Conservation (phyloP, 2,113 vertebrate species). For the Puntigrus tetrazona region DNA sequence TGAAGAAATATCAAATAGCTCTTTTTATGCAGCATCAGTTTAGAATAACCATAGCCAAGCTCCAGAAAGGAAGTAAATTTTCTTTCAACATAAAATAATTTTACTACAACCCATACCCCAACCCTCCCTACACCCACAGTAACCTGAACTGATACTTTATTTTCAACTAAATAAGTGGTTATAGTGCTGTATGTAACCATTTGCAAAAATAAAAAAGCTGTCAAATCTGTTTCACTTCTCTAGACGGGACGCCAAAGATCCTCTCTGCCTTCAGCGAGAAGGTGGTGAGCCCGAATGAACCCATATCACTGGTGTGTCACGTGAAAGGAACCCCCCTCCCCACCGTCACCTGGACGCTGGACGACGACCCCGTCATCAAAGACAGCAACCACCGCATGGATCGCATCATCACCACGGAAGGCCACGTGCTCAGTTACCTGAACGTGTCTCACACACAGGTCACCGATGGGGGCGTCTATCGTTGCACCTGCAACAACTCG, state of each 20-base stretch:
- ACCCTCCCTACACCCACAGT: too few species aligned
- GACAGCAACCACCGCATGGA: slow-evolving; percentile 91
- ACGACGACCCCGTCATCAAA: slow-evolving; percentile 93
- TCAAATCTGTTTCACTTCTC: background rate
- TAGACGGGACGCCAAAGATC: slow-evolving; percentile 98
- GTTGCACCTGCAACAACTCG: slow-evolving; percentile 97
- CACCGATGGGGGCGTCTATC: slow-evolving; percentile 94
- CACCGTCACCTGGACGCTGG: slow-evolving; percentile 90
- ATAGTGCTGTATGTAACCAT: background rate
- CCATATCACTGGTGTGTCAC: slow-evolving; percentile 92
- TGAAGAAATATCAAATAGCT: too few species aligned
- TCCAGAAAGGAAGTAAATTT: background rate
- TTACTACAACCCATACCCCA: background rate
- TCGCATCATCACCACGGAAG: slow-evolving; percentile 90
- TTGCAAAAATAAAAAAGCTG: background rate
- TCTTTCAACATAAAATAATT: background rate
- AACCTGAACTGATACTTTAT: too few species aligned
- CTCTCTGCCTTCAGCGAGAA: slow-evolving; percentile 97
- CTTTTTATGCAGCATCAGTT: too few species aligned
- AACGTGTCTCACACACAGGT: slow-evolving; percentile 96
- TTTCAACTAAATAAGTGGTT: too few species aligned
- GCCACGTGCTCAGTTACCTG: slow-evolving; percentile 95
- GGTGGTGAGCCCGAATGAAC: slow-evolving; percentile 92
- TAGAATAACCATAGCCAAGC: too few species aligned
- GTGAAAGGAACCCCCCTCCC: slow-evolving; percentile 95